Percentiles rank a stretch among this genome's conserved stretches.
Evolutionary conservation across 2,113 vertebrate species (phyloP).

Genomic region (Aegithalos caudatus): DNA sequence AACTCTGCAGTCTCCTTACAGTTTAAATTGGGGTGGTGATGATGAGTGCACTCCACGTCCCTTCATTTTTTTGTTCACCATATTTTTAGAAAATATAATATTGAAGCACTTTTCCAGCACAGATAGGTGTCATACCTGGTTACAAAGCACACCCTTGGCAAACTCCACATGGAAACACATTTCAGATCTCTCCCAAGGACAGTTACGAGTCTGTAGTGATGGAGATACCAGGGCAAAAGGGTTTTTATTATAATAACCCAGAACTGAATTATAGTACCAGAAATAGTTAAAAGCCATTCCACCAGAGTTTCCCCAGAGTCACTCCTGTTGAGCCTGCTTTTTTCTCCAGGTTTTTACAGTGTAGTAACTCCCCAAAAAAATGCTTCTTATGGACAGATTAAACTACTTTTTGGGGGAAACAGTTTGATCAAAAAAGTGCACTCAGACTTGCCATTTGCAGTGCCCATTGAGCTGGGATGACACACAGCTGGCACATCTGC

Average conservation of each 20-base stretch:
- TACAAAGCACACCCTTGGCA: not conserved
- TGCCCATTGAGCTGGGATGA: not conserved
- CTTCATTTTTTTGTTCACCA: not conserved
- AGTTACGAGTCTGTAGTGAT: not conserved
- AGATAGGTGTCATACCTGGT: not conserved
- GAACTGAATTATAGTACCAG: not conserved
- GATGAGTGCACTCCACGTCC: accelerated
- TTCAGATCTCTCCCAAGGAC: not conserved
- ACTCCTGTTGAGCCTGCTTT: not conserved
- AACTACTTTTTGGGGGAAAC: not conserved
- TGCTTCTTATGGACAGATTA: not conserved
- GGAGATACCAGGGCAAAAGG: not conserved
- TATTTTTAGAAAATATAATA: not conserved
- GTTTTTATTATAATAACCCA: not conserved
- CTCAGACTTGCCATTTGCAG: not conserved
- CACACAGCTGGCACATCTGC: not conserved
- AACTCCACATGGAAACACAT: not conserved
- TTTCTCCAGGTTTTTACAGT: not conserved
- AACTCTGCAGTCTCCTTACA: not conserved
- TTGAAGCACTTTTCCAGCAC: not conserved
- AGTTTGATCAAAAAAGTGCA: not conserved
- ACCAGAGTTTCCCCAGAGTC: not conserved
- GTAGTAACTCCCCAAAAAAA: not conserved
- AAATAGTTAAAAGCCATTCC: not conserved
- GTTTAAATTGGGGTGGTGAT: not conserved